These are phyloP conservation scores for Coecobrya sp. DNA, from an alignment of 2,888 invertebrate genomes.

Conservation along the genomic window DNA sequence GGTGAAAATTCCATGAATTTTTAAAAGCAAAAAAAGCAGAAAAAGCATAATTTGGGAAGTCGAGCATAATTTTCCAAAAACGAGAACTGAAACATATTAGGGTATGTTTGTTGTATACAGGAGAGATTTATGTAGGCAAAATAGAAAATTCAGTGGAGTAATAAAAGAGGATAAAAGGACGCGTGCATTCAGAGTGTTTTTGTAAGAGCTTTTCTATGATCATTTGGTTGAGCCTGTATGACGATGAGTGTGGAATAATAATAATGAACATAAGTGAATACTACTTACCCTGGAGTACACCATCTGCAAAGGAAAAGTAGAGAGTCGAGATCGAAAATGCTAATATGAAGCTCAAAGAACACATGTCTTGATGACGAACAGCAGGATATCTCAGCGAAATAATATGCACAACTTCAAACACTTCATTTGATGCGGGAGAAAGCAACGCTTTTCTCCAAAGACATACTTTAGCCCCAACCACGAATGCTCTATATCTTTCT, in stretches of 20 bases:
- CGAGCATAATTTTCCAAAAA: too few species aligned
- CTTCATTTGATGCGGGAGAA: slow-evolving; percentile 72
- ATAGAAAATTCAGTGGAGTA: background rate
- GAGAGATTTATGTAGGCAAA: background rate
- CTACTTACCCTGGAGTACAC: slow-evolving; percentile 80
- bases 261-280: slow-evolving; percentile 31
- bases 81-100: too few species aligned
- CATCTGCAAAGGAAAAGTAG: slow-evolving; percentile 78
- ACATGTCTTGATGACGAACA: slow-evolving; percentile 77
- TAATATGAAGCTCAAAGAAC: slow-evolving; percentile 79
- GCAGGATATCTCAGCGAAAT: slow-evolving; percentile 60
- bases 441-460: slow-evolving; percentile 17
- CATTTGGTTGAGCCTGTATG: background rate
- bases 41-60: too few species aligned
- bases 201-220: background rate
- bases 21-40: too few species aligned
- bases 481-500: background rate
- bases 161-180: slow-evolving; percentile 1
- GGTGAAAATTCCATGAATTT: too few species aligned
- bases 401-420: slow-evolving; percentile 63
- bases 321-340: slow-evolving; percentile 78
- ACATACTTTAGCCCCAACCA: background rate
- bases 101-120: too few species aligned
- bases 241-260: background rate
- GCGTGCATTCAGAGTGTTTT: background rate